phyloP scores from a whole-genome alignment of 2,113 vertebrate genomes.

The Cnemophilus loriae region DNA sequence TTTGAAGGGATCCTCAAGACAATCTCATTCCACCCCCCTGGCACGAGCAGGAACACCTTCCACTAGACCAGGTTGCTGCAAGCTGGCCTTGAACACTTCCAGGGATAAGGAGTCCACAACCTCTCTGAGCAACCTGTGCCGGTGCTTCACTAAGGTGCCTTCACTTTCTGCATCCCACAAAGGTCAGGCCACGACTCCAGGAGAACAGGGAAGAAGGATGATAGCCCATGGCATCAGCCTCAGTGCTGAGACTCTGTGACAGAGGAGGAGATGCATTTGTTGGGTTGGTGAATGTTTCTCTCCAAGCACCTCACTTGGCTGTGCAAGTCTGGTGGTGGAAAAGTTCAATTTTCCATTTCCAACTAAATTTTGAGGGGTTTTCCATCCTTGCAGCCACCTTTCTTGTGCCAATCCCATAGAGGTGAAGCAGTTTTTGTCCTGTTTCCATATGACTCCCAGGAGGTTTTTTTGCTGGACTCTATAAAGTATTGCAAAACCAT shows the following conservation, averaged over 20 bases:
- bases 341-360: background rate
- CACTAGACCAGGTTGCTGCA: background rate
- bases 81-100: background rate
- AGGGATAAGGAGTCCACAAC: background rate
- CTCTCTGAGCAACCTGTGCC: background rate
- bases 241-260: background rate
- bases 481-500: background rate
- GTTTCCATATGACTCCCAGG: fast-evolving
- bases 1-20: background rate
- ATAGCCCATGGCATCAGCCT: background rate
- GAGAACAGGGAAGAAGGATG: background rate
- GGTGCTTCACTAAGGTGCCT: background rate
- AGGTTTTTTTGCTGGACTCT: background rate
- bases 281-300: background rate
- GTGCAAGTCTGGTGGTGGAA: background rate
- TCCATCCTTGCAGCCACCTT: background rate
- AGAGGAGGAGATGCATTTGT: background rate
- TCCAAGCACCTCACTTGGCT: background rate
- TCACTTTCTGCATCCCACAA: background rate
- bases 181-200: fast-evolving
- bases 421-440: background rate
- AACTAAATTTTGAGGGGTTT: background rate
- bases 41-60: background rate
- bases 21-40: background rate
- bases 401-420: fast-evolving